Evolutionary conservation across 2,797 vertebrate genomes (phyloP).

Genomic region (Anisognathus igniventris): DNA sequence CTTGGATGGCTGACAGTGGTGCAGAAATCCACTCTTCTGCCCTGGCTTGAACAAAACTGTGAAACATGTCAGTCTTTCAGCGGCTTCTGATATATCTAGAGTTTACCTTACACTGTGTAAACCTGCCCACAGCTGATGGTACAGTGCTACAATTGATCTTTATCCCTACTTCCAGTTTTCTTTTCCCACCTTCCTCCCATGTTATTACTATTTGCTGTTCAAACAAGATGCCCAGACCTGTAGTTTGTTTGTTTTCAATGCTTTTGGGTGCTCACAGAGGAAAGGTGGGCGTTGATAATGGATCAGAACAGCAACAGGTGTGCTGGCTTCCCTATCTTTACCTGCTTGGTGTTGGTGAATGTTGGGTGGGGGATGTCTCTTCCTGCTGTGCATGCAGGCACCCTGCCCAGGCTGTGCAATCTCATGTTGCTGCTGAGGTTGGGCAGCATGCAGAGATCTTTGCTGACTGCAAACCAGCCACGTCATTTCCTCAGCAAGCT

Average conservation of each 20-base stretch:
- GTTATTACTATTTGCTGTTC: not conserved
- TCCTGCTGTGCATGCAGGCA: not conserved
- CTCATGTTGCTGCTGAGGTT: fast-evolving
- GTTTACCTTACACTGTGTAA: not conserved
- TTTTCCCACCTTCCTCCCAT: not conserved
- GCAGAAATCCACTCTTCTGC: not conserved
- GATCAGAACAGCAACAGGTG: not conserved
- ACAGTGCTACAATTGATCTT: not conserved
- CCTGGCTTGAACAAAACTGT: not conserved
- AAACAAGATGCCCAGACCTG: not conserved
- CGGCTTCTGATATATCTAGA: not conserved
- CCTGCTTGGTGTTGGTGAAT: not conserved
- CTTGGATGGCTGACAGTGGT: not conserved
- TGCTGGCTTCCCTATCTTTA: not conserved
- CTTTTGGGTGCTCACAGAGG: not conserved
- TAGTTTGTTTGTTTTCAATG: not conserved
- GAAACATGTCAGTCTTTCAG: not conserved
- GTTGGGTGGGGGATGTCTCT: not conserved
- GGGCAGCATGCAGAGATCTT: not conserved
- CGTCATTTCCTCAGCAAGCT: not conserved
- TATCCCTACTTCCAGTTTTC: not conserved
- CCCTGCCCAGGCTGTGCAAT: not conserved
- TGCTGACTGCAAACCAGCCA: not conserved
- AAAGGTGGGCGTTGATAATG: not conserved
- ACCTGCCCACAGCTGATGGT: not conserved